Conservation (phyloP, 1,140 invertebrate genomes). For the Drosophila punjabiensis region DNA sequence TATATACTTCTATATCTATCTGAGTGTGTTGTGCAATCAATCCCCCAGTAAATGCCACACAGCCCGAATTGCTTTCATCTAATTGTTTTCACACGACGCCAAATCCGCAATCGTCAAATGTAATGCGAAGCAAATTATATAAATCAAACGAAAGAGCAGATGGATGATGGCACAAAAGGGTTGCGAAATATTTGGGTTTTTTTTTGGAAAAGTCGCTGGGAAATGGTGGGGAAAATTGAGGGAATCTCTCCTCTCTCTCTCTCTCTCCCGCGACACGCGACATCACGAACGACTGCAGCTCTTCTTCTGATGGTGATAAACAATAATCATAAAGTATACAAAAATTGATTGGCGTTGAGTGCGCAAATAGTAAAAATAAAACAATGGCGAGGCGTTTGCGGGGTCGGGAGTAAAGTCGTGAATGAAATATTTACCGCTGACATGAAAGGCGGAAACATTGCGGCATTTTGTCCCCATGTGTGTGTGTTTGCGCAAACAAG, state of each 20-base stretch:
- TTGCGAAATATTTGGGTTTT: background rate
- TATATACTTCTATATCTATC: background rate
- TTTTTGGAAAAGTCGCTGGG: background rate
- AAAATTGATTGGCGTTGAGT: constrained; percentile 79
- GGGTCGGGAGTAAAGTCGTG: background rate
- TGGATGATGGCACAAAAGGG: background rate
- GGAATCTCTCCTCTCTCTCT: constrained; percentile 7
- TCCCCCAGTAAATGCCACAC: constrained; percentile 23
- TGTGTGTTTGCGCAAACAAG: constrained; percentile 58
- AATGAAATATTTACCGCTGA: constrained; percentile 61
- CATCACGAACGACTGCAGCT: constrained; percentile 40
- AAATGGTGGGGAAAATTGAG: constrained; percentile 6
- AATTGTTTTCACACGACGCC: constrained; percentile 76
- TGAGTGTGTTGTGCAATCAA: constrained; percentile 36
- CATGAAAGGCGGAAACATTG: constrained; percentile 60
- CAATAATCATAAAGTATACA: constrained; percentile 77
- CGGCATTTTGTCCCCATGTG: constrained; percentile 31
- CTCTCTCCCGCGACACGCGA: constrained; percentile 67
- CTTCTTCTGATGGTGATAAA: constrained; percentile 42
- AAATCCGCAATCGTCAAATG: constrained; percentile 76
- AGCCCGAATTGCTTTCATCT: constrained; percentile 47
- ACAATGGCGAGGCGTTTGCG: background rate
- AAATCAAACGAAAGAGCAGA: constrained; percentile 27
- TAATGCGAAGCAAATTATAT: constrained; percentile 71
- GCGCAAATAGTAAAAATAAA: constrained; percentile 40